Base-by-base conservation (phyloP, 2,113 vertebrate genomes). In the Kobus ellipsiprymnus region DNA sequence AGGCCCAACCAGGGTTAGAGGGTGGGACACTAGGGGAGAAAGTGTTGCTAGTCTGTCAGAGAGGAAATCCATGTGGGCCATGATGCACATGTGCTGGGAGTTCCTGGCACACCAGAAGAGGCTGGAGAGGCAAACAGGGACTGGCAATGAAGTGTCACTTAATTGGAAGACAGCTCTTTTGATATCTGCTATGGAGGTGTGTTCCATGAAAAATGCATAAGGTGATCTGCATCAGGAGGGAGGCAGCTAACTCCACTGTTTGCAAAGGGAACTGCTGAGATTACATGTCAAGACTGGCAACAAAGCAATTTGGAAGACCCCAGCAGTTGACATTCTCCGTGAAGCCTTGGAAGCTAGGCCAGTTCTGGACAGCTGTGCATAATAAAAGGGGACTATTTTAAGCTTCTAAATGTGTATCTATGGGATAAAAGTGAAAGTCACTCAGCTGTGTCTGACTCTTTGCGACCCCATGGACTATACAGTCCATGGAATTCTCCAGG, bases 181-280 rank as follows among this genome's bases (percentile, higher is more conserved):
- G 62, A 52, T 90, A 94, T 78, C 44, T 15, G 29, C 19, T 30
- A 27, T 57, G 57, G 89, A 78, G 86, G 57, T 33, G 12, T 6
- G 6, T 83, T 92, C 33, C 81, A 57, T 92, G 74, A 81, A 91
- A 97, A 95, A 30, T 48, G 80, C 19, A 0, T 54, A 44, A 74
- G 52, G 84, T 57, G 48, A 78, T 89, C 90, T 82, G 77, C 67
- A 67, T 21, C 13, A 81, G 33, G 52, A 91, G 50, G 27, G 71
- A 83, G 67, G n/a, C 30, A 5, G 50, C 54, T 44, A 12, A 33
- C 78, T 88, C 29, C 55, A 78, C 14, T 50, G 50, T 87, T 93
- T 96, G 92, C 96, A 74, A 96, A 89, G 62, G 83, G 36, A 97
- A 92, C 83, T 10, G 0, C 83, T 84, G 50, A 81, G 93, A 71